Base-by-base conservation (phyloP, 2,113 vertebrate genomes). In the Prolemur simus region DNA sequence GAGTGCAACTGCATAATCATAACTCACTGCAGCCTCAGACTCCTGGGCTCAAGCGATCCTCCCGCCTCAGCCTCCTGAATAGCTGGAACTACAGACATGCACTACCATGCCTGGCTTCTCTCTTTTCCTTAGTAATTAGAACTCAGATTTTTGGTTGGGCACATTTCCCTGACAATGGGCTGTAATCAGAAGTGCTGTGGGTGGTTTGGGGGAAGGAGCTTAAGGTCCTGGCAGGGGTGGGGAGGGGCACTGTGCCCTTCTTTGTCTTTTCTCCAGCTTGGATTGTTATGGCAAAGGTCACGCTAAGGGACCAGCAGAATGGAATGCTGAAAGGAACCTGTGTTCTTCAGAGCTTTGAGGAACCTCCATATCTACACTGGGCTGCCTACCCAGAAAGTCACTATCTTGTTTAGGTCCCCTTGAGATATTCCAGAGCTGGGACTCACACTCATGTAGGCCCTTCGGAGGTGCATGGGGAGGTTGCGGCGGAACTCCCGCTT, bases 371-470 rank as follows among this genome's bases (percentile, higher is more conserved):
- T 45, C 56, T 34, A 25, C 63, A 37, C 45, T 17, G 32, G 64
- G 63, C 49, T 6, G 21, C 21, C 17, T 32, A 29, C 14, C 17
- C 52, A 85, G 76, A 88, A 63, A 77, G 66, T 34, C 58, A 54
- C 7, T 89, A 6, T 49, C 39, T 47, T 37, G n/a, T 68, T 25
- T 42, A 52, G 20, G 15, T 32, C 9, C 11, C 45, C 63, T 15
- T 52, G 32, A 91, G 34, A 14, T 18, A 76, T 27, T 45, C 37
- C n/a, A 34, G 17, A 93, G 93, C 63, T 5, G 39, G 54, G 25
- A 98, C 98, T 82, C 98, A 99, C 99, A 45, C 98, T 98, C 85
- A 27, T 94, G 29, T 98, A 98, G 74, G 99, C 99, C 71, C 69
- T 85, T 14, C 78, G 97, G 52, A 99, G 97, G 86, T 99, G 97